Conservation (phyloP, 64 coral and sea anemone species). For the Montipora capricornis region DNA sequence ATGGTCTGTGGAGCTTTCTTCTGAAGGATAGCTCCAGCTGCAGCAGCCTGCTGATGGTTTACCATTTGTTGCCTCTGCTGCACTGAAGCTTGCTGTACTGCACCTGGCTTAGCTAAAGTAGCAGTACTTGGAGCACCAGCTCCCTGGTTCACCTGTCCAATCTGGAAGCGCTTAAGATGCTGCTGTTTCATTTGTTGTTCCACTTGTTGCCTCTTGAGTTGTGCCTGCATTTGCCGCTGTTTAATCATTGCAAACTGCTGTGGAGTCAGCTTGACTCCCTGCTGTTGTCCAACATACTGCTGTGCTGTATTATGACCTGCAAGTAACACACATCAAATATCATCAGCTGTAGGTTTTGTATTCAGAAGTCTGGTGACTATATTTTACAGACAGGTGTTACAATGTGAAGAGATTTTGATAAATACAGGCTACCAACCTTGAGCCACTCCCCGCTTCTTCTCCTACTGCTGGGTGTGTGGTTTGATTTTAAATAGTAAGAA, state of each 20-base stretch:
- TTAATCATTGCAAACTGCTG: constrained; percentile 51
- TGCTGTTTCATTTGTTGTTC: constrained; percentile 62
- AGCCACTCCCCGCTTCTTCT: no score
- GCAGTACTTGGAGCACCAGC: constrained; percentile 1
- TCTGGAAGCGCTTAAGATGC: constrained; percentile 48
- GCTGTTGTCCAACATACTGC: neutral
- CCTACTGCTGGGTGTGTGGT: no score
- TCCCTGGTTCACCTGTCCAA: constrained; percentile 27
- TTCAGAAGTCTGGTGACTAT: neutral
- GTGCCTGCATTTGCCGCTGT: constrained; percentile 9
- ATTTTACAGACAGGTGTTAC: neutral
- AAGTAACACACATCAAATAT: neutral
- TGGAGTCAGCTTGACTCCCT: constrained; percentile 35
- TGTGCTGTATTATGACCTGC: constrained; percentile 69
- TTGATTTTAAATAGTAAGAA: no score
- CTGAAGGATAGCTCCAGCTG: constrained; percentile 19
- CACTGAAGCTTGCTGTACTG: constrained; percentile 44
- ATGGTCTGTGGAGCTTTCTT: constrained; percentile 27
- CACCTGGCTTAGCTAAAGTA: neutral
- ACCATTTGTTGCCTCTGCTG: constrained; percentile 45
- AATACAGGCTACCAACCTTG: no score
- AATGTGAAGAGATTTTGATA: no score
- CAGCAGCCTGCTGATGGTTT: constrained; percentile 29
- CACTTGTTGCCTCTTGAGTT: constrained; percentile 15
- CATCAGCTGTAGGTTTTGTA: neutral